These are phyloP conservation scores for Channa striata DNA, from an alignment of 2,797 vertebrate species.

Conservation along the genomic window DNA sequence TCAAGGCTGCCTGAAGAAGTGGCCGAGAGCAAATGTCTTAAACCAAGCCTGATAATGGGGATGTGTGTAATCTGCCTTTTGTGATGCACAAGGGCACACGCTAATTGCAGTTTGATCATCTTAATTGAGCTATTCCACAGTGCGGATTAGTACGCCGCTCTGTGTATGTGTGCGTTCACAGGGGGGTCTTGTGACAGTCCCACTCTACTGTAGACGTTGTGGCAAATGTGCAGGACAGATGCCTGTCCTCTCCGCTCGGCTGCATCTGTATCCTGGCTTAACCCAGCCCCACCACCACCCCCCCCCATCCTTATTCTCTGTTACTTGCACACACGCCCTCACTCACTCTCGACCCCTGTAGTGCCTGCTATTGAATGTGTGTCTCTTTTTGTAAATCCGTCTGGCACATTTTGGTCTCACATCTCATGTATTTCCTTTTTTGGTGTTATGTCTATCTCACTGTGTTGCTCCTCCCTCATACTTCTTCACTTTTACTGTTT, in stretches of 20 bases:
- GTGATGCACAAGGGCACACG: slow-evolving; percentile 38
- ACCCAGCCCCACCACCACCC: slow-evolving; percentile 7
- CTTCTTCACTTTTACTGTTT: neutral
- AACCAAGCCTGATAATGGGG: neutral
- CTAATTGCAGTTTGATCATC: slow-evolving; percentile 58
- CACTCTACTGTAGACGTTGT: slow-evolving; percentile 57
- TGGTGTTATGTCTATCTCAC: neutral
- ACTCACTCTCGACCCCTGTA: neutral
- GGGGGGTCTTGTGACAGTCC: slow-evolving; percentile 50
- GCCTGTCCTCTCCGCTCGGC: slow-evolving; percentile 64
- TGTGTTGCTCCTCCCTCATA: neutral
- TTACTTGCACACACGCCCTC: slow-evolving; percentile 12
- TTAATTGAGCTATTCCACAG: slow-evolving; percentile 57
- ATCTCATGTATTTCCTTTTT: slow-evolving; percentile 9
- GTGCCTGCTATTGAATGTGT: slow-evolving; percentile 50
- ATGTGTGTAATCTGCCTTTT: slow-evolving; percentile 52
- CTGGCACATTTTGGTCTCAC: slow-evolving; percentile 49
- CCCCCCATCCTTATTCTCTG: slow-evolving; percentile 12
- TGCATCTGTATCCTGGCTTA: slow-evolving; percentile 64
- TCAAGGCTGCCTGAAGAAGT: slow-evolving; percentile 1
- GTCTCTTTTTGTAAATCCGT: slow-evolving; percentile 42
- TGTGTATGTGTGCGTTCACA: slow-evolving; percentile 17
- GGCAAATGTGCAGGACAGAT: slow-evolving; percentile 77
- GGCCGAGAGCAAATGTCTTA: slow-evolving; percentile 29
- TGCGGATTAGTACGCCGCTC: slow-evolving; percentile 6